A percentile compares a stretch with the other conserved stretches of the same genome.
These are phyloP conservation scores for Philonicus albiceps DNA, from an alignment of 2,888 invertebrate genomes.

Conservation along the genomic window DNA sequence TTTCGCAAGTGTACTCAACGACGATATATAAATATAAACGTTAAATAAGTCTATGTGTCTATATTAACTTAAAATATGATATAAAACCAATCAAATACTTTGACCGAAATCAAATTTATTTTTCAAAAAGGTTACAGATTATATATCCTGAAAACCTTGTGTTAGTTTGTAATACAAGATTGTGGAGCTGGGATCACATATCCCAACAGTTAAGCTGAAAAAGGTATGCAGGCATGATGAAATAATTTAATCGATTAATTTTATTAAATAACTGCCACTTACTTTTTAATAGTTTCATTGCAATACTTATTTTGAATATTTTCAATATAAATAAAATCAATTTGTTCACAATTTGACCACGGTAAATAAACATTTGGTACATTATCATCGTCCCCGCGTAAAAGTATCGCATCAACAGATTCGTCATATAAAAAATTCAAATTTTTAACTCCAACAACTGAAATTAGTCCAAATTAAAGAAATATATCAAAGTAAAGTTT, in stretches of 20 bases:
- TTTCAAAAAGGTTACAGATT: not conserved
- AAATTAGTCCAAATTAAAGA: not conserved
- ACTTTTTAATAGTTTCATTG: not conserved
- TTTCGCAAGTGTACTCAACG: no score
- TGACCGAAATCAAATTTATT: not conserved
- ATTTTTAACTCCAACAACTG: conserved; percentile 31
- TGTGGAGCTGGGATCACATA: conserved; percentile 63
- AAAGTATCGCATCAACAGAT: conserved; percentile 51
- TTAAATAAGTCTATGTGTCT: no score
- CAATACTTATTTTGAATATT: conserved; percentile 51
- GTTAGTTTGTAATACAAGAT: conserved; percentile 64
- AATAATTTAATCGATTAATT: not conserved
- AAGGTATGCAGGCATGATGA: conserved; percentile 16
- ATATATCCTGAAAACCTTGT: conserved; percentile 55
- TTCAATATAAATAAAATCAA: conserved; percentile 52
- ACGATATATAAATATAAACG: no score
- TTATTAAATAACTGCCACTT: not conserved
- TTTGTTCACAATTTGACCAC: conserved; percentile 48
- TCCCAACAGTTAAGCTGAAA: conserved; percentile 56
- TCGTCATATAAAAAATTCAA: conserved; percentile 52
- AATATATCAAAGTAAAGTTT: not conserved
- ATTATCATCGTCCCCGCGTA: conserved; percentile 49
- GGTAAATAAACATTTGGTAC: conserved; percentile 52
- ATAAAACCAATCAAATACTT: no score
- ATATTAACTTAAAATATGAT: no score